A percentile compares a stretch with the other conserved stretches of the same genome.
phyloP scores from a whole-genome alignment of 2,888 invertebrate species.

The Camptogramma bilineatum region DNA sequence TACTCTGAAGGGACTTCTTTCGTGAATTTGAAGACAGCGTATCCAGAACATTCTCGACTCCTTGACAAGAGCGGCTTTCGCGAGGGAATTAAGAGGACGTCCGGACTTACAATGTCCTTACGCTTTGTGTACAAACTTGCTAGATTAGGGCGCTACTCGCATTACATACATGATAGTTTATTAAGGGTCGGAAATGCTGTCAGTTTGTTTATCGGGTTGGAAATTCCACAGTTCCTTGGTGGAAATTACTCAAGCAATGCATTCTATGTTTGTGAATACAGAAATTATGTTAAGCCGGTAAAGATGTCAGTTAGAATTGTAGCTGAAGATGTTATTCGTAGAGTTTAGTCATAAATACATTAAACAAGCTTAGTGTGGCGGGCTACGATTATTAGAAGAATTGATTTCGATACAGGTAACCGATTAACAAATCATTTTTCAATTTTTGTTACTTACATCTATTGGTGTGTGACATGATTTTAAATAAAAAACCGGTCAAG shows the following conservation, averaged over 20 bases:
- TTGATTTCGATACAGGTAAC: too few relatives aligned
- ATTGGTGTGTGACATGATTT: too few relatives aligned
- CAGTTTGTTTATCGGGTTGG: conserved; percentile 9
- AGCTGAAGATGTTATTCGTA: too few relatives aligned
- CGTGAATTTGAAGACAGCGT: not conserved
- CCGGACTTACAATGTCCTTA: conserved; percentile 25
- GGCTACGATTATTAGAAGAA: too few relatives aligned
- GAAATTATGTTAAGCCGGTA: too few relatives aligned
- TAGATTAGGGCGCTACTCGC: conserved; percentile 15
- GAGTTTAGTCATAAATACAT: too few relatives aligned
- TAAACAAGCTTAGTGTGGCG: too few relatives aligned
- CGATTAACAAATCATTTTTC: too few relatives aligned
- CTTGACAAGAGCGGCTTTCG: not conserved
- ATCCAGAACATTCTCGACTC: conserved; percentile 11
- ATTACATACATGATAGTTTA: conserved; percentile 7
- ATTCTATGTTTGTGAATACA: not conserved
- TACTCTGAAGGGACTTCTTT: too few relatives aligned
- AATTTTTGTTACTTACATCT: too few relatives aligned
- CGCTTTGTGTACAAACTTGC: conserved; percentile 25
- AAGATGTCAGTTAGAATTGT: too few relatives aligned
- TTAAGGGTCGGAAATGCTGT: conserved; percentile 7
- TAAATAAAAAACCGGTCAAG: too few relatives aligned
- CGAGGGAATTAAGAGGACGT: conserved; percentile 14
- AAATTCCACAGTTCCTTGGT: not conserved
- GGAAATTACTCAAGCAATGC: not conserved